phyloP scores from a whole-genome alignment of 2,888 invertebrate genomes.

The Lordiphosa andalusiaca region DNA sequence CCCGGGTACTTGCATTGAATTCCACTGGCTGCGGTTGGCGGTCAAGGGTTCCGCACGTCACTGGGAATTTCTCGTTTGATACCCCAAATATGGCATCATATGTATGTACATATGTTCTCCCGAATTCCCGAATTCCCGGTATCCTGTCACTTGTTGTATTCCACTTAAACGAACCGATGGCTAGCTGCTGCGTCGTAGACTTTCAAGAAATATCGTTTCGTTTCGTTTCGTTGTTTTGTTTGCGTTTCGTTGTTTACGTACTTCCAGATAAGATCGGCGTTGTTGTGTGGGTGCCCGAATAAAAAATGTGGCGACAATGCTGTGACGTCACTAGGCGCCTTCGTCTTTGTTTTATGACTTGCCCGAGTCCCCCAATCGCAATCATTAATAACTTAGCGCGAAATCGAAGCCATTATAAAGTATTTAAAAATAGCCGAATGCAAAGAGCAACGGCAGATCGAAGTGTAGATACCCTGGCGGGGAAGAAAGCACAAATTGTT shows the following conservation, averaged over 20 bases:
- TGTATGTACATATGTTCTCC: neutral
- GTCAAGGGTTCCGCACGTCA: neutral
- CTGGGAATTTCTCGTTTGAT: slow-evolving; percentile 21
- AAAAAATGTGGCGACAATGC: slow-evolving; percentile 19
- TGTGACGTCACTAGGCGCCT: slow-evolving; percentile 54
- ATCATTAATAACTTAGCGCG: slow-evolving; percentile 52
- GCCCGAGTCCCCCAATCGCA: slow-evolving; percentile 19
- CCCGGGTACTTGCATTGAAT: slow-evolving; percentile 6
- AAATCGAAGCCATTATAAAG: too few species aligned
- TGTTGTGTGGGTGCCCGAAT: slow-evolving; percentile 25
- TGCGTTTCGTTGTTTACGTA: slow-evolving; percentile 14
- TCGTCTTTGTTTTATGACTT: slow-evolving; percentile 30
- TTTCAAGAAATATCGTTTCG: neutral
- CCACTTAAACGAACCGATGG: too few species aligned
- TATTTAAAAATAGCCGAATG: too few species aligned
- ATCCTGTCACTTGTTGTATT: slow-evolving; percentile 12
- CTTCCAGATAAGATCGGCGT: slow-evolving; percentile 5
- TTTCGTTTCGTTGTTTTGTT: slow-evolving; percentile 22
- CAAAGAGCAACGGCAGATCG: too few species aligned
- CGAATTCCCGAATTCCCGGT: slow-evolving; percentile 35
- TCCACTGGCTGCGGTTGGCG: slow-evolving; percentile 1
- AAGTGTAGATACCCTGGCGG: too few species aligned
- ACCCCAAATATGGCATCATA: too few species aligned
- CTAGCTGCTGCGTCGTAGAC: neutral
- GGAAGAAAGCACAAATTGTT: too few species aligned